phyloP scores from a whole-genome alignment of 2,113 vertebrate genomes.

The Desmodus rotundus region DNA sequence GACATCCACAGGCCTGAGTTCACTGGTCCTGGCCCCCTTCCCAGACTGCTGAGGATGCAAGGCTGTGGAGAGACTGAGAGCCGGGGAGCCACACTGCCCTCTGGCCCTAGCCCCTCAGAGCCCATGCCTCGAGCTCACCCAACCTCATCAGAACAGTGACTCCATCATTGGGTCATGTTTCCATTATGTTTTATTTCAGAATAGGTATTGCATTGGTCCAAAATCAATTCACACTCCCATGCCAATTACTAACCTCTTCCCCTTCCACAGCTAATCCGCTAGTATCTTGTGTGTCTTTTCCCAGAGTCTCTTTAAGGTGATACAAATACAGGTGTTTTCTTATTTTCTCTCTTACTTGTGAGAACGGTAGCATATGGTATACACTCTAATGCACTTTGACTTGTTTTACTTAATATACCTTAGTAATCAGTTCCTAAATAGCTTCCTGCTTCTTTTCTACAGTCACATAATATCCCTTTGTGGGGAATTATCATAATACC shows the following conservation, averaged over 20 bases:
- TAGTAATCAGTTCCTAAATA: neutral
- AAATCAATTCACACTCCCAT: neutral
- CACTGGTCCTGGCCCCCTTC: neutral
- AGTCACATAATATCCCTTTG: neutral
- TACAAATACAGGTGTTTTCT: neutral
- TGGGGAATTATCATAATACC: neutral
- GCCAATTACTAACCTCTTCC: neutral
- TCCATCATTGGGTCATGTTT: neutral
- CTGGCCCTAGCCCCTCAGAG: no score
- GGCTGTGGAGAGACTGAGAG: fast-evolving
- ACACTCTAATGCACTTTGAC: neutral
- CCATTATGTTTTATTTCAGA: neutral
- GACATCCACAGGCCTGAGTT: neutral
- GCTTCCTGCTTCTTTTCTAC: neutral
- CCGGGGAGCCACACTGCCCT: fast-evolving
- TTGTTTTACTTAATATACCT: neutral
- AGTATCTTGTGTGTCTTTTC: neutral
- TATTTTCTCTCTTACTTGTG: neutral
- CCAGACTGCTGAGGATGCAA: fast-evolving
- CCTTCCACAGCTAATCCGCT: neutral
- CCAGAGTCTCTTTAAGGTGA: neutral
- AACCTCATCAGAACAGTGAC: neutral
- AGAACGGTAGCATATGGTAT: no score
- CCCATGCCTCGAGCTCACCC: fast-evolving
- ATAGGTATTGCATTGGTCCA: neutral